A percentile compares a stretch with the other conserved stretches of the same genome.
Evolutionary conservation across 2,113 vertebrate genomes (phyloP).

Genomic region (Esox niger): DNA sequence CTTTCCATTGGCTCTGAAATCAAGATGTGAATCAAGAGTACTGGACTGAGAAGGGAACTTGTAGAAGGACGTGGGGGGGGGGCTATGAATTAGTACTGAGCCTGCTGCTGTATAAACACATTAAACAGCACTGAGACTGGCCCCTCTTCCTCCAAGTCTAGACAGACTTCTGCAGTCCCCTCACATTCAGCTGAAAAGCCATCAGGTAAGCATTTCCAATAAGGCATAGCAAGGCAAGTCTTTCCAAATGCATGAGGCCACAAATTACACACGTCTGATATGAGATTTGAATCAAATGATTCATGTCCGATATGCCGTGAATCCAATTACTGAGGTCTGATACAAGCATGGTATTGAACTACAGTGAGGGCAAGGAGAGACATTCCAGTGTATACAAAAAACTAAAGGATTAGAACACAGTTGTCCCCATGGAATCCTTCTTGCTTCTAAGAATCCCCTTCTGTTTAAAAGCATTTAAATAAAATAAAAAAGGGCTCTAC

Average conservation of each 20-base stretch:
- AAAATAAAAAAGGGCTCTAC: no score
- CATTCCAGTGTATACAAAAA: conserved; percentile 18
- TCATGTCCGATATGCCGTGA: no score
- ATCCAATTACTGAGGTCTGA: conserved; percentile 49
- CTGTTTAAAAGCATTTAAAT: no score
- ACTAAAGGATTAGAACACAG: no score
- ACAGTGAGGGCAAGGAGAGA: conserved; percentile 14
- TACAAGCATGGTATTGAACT: conserved; percentile 41
- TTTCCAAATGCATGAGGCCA: conserved; percentile 29
- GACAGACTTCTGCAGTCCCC: conserved; percentile 12
- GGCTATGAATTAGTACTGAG: conserved; percentile 28
- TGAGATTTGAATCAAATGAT: conserved; percentile 41
- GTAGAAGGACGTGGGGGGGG: conserved; percentile 8
- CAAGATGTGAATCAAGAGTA: conserved; percentile 12
- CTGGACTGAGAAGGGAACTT: conserved; percentile 21
- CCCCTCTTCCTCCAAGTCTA: conserved; percentile 8
- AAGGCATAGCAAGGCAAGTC: conserved; percentile 15
- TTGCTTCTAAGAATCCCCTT: no score
- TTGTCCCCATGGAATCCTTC: no score
- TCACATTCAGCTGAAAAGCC: conserved; percentile 40
- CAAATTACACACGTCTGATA: conserved; percentile 47
- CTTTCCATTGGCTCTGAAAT: neutral
- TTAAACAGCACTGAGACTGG: conserved; percentile 37
- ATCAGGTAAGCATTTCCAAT: conserved; percentile 37
- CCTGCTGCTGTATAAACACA: conserved; percentile 22